Base-by-base conservation (phyloP, 2,797 vertebrate genomes). In the Myripristis jacobus region DNA sequence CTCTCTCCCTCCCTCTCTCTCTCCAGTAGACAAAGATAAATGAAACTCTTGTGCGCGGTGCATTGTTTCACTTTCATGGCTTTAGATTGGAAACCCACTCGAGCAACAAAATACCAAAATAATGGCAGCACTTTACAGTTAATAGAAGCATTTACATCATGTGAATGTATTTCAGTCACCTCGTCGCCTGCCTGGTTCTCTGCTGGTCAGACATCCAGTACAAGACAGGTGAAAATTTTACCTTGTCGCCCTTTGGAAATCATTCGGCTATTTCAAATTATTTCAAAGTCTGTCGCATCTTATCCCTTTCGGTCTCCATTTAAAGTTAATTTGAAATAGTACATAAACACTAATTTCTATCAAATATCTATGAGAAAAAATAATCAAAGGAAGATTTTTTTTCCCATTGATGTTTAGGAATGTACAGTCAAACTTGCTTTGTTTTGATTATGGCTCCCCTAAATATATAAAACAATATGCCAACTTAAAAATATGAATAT, bases 21-120 rank as follows among this genome's bases (percentile, higher is more conserved):
- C 75, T 64, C 74, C 79, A 48, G 53, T 80, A 83, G 91, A 94
- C 92, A 86, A 89, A 93, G 93, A 94, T 88, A 91, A 93, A 94
- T 94, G 89, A 81, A 91, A 89, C 65, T 86, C 77, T 83, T 80
- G 87, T 88, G 81, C 79, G 74, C 76, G 73, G 80, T 52, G 89
- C 85, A 84, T 85, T 90, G 88, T 92, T 90, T 89, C 90, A 92
- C 88, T 87, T 83, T 84, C 91, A 70, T 78, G 87, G 79, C 83
- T 88, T 60, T 67, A 90, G 92, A 93, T 93, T 92, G 91, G 90
- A 94, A 94, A 93, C 69, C 83, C 89, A 92, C 55, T 82, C 70
- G 84, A 93, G 91, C 91, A 92, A 90, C 90, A 85, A 88, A 91
- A 87, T 87, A 82, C 79, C 87, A 79, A 90, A 92, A 92, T 89